Evolutionary conservation across 2,888 invertebrate genomes (phyloP).

Genomic region (Sphecodes monilicornis): DNA sequence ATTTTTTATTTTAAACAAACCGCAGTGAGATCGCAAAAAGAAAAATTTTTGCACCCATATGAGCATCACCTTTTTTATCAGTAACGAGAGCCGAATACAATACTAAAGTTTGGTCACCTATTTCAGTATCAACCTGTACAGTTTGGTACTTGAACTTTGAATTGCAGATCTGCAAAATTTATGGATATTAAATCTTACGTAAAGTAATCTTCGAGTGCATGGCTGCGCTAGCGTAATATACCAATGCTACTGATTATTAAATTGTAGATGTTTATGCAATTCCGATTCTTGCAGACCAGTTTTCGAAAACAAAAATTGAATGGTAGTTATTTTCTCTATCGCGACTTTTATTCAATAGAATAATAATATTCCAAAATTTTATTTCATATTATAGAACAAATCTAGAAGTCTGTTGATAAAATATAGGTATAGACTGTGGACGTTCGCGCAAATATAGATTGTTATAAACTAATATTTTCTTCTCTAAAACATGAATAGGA

Average conservation of each 20-base stretch:
- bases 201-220: slow-evolving; percentile 1
- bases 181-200: not conserved
- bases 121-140: not conserved
- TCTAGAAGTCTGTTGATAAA: not conserved
- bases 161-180: not conserved
- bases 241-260: not conserved
- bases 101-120: not conserved
- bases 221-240: not conserved
- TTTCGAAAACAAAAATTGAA: not conserved
- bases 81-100: too few species aligned
- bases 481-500: not conserved
- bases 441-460: not conserved
- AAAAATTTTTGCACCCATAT: too few species aligned
- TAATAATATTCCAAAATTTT: not conserved
- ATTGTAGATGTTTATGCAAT: not conserved
- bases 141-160: not conserved
- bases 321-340: not conserved
- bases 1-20: too few species aligned
- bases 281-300: not conserved
- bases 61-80: too few species aligned
- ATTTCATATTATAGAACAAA: not conserved
- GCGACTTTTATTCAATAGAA: too few species aligned
- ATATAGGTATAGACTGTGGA: too few species aligned
- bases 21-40: too few species aligned
- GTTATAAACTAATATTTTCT: not conserved